Evolutionary conservation across 35 echinoderm and acorn worm species (phyloP), one percentile per base, ranked within the genome.

Genomic region (Eucidaris tribuloides): DNA sequence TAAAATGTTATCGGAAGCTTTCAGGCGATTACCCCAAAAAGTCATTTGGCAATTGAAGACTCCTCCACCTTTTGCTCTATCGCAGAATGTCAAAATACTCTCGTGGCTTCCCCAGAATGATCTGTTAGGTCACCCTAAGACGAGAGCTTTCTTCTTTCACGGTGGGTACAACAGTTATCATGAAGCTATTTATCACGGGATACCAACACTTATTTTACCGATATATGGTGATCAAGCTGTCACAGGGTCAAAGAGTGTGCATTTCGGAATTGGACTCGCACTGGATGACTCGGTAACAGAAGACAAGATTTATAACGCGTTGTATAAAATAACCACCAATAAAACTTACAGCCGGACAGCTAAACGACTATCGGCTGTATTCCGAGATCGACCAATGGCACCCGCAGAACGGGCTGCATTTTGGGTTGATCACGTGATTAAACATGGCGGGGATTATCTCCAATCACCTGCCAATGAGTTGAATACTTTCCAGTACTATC

Each of bases 181-280:
- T 20, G 79, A 81, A 19, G 79, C 79, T 33, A 58, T 81, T 5
- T 81, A 81, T 39, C 49, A 81, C 55, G 79, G 79, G 7, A 55
- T 81, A 4, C 79, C 79, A 39, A 55, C 43, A 20, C 34, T 81
- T 27, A 55, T 58, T 30, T 37, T 59, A 33, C 79, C 79, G 33
- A 7, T 81, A 5, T 81, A 17, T 25, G 46, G 46, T 39, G 79
- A 81, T 22, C 55, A 81, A 44, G 4, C n/a, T 17, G 79, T 59
- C 55, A 32, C 29, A 1, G 79, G 30, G 17, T 18, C 19, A 23
- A 56, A 55, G 43, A 61, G 33, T 34, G 79, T 58, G 7, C 35
- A 32, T 19, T 55, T 23, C 4, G 55, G 55, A 19, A 35, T 81
- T 4, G 79, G 79, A 36, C 24, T 81, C 13, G 33, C 24, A 59